Conservation (phyloP, 2,888 invertebrate species). For the Hartigia nigra region DNA sequence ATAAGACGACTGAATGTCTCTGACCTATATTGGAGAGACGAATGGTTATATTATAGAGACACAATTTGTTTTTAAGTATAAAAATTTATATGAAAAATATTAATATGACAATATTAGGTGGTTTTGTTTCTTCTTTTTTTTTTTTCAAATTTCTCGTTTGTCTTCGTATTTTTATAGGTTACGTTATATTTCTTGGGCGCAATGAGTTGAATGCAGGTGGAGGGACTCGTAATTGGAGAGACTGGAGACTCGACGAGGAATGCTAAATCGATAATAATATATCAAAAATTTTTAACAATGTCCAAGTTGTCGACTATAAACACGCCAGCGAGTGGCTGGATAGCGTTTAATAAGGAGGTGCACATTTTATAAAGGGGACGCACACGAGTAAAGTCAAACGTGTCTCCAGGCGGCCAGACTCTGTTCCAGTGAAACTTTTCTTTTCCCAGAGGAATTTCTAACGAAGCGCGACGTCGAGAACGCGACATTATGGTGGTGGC, state of each 20-base stretch:
- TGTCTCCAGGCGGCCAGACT: not conserved
- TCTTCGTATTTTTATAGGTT: not conserved
- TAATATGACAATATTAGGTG: too few relatives aligned
- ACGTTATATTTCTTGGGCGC: not conserved
- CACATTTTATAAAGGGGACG: not conserved
- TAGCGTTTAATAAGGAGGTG: not conserved
- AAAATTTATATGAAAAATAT: too few relatives aligned
- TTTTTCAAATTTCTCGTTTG: not conserved
- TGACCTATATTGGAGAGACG: not conserved
- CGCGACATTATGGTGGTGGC: not conserved
- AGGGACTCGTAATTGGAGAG: not conserved
- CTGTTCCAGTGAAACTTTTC: not conserved
- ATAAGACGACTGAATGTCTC: not conserved
- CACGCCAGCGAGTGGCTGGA: not conserved
- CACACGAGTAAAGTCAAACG: not conserved
- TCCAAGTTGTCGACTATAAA: not conserved
- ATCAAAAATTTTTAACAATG: not conserved
- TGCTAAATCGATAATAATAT: slow-evolving; percentile 1
- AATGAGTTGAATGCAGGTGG: not conserved
- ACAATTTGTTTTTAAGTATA: too few relatives aligned
- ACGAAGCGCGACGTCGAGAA: not conserved
- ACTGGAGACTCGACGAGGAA: slow-evolving; percentile 1
- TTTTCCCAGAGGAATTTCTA: not conserved
- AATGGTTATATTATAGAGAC: not conserved
- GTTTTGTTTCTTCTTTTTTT: too few relatives aligned